Conservation (phyloP, 2,113 vertebrate species). For the Prinia subflava region DNA sequence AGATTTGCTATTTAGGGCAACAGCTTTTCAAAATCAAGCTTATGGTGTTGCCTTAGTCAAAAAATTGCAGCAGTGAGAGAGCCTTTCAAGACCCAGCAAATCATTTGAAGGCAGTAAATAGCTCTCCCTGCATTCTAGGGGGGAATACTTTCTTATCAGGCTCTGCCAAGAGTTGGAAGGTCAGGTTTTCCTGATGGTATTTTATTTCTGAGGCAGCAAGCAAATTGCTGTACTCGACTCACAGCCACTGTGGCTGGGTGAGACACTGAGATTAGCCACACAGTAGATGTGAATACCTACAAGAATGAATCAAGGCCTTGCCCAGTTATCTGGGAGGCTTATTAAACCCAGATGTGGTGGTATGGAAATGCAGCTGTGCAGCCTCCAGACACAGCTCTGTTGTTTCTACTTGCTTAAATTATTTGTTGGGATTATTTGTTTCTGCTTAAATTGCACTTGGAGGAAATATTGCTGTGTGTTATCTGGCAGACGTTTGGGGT, state of each 20-base stretch:
- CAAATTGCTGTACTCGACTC: background rate
- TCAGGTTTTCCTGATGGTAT: background rate
- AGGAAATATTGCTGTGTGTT: background rate
- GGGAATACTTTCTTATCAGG: slow-evolving; percentile 2
- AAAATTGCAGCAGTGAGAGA: background rate
- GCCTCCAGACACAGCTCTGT: background rate
- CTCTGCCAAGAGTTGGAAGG: background rate
- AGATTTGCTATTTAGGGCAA: background rate
- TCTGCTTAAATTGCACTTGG: background rate
- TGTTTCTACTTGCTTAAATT: background rate
- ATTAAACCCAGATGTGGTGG: background rate
- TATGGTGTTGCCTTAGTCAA: background rate
- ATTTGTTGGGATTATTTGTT: background rate
- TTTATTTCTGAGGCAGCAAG: slow-evolving; percentile 9
- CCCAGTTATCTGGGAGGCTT: background rate
- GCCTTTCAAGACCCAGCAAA: background rate
- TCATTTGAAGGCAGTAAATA: slow-evolving; percentile 3
- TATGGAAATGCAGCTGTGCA: background rate
- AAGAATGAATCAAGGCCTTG: background rate
- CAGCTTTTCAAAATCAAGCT: slow-evolving; percentile 28
- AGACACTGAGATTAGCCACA: background rate
- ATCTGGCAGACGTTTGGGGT: background rate
- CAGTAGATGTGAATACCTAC: background rate
- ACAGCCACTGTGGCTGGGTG: background rate
- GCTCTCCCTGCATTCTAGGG: background rate